phyloP scores from a whole-genome alignment of 2,113 vertebrate species.

The Cettia cetti region DNA sequence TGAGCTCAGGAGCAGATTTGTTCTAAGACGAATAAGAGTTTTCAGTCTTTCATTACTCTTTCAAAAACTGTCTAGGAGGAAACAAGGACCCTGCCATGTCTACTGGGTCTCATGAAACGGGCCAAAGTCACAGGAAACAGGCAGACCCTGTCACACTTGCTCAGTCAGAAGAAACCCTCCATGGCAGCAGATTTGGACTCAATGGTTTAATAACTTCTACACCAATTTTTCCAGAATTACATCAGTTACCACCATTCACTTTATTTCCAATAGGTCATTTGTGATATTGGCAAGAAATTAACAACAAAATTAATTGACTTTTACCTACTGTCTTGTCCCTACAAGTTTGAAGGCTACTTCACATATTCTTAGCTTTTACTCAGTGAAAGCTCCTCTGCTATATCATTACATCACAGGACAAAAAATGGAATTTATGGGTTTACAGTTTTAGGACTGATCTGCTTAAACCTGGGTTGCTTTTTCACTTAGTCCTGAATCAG shows the following conservation, averaged over 20 bases:
- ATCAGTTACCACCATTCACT: background rate
- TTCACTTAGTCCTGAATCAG: background rate
- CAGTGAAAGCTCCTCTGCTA: background rate
- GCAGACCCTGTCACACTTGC: background rate
- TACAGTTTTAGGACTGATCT: background rate
- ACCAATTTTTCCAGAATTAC: background rate
- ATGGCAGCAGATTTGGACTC: background rate
- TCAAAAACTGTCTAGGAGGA: background rate
- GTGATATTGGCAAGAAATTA: background rate
- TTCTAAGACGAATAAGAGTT: background rate
- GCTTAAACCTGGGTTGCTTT: background rate
- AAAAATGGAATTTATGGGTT: background rate
- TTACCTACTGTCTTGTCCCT: background rate
- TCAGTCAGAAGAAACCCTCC: background rate
- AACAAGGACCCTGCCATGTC: background rate
- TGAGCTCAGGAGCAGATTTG: background rate
- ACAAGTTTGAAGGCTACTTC: background rate
- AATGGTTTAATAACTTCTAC: background rate
- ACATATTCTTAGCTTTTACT: background rate
- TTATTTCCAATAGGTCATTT: background rate
- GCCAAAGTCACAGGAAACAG: background rate
- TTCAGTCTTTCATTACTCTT: background rate
- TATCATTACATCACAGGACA: background rate
- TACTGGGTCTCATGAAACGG: background rate
- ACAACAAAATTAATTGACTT: background rate